phyloP scores from a whole-genome alignment of 1,140 invertebrate species.

The Drosophila baimaii region DNA sequence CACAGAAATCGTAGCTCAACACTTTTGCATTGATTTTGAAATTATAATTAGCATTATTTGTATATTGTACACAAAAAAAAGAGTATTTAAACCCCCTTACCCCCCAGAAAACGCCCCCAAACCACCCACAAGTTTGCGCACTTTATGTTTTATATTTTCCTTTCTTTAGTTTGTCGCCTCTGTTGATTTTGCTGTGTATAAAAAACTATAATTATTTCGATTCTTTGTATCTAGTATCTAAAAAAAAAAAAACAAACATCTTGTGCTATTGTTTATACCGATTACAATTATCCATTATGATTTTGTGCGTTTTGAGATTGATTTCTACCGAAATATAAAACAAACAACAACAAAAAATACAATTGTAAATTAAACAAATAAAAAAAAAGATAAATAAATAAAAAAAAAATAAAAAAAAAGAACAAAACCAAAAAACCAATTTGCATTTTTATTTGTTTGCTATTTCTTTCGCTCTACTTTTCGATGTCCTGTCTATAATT shows the following conservation, averaged over 20 bases:
- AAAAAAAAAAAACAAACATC: slow-evolving; percentile 19
- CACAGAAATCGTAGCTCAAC: slow-evolving; percentile 44
- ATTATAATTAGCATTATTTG: slow-evolving; percentile 60
- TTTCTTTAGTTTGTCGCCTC: slow-evolving; percentile 23
- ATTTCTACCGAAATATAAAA: slow-evolving; percentile 69
- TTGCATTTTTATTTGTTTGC: slow-evolving; percentile 49
- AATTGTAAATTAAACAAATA: slow-evolving; percentile 69
- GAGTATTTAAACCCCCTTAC: slow-evolving; percentile 39
- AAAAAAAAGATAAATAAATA: slow-evolving; percentile 37
- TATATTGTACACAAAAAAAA: slow-evolving; percentile 49
- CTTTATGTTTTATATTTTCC: slow-evolving; percentile 31
- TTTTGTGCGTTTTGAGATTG: slow-evolving; percentile 78
- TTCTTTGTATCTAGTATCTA: slow-evolving; percentile 59
- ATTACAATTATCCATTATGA: slow-evolving; percentile 62
- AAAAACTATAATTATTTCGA: slow-evolving; percentile 44
- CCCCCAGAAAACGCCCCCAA: slow-evolving; percentile 13
- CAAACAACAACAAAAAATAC: slow-evolving; percentile 56
- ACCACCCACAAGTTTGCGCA: slow-evolving; percentile 52
- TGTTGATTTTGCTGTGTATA: slow-evolving; percentile 48
- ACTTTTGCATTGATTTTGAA: slow-evolving; percentile 53
- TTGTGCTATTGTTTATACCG: slow-evolving; percentile 67
- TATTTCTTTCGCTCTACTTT: not conserved
- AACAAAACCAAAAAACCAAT: slow-evolving; percentile 61
- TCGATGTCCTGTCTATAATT: not conserved
- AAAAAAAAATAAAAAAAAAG: slow-evolving; percentile 37